Evolutionary conservation across 2,113 vertebrate species (phyloP).

Genomic region (Calypte anna): DNA sequence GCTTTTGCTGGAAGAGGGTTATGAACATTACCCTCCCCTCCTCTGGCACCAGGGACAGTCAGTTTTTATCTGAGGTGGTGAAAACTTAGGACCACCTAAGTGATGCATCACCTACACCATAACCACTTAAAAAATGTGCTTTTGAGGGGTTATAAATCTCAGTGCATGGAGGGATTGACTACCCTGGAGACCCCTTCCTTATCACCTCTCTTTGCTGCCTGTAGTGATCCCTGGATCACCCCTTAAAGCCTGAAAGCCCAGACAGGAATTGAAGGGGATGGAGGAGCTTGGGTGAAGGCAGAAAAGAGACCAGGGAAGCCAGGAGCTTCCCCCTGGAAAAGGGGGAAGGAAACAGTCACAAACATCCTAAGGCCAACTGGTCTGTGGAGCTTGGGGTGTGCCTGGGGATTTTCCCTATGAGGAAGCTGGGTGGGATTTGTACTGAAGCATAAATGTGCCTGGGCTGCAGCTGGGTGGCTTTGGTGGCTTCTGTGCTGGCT

Average conservation of each 20-base stretch:
- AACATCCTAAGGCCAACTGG: background rate
- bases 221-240: background rate
- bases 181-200: background rate
- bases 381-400: background rate
- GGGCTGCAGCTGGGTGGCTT: background rate
- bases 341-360: background rate
- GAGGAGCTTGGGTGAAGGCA: background rate
- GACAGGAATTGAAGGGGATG: background rate
- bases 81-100: background rate
- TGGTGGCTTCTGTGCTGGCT: background rate
- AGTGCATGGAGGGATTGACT: background rate
- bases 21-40: background rate
- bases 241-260: background rate
- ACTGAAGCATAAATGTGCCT: background rate
- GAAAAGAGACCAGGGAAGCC: background rate
- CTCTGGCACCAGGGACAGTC: background rate
- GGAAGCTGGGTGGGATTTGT: background rate
- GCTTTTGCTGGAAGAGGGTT: background rate
- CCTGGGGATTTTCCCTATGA: background rate
- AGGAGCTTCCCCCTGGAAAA: background rate
- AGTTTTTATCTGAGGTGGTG: background rate
- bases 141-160: background rate
- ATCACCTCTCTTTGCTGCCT: background rate
- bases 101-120: background rate
- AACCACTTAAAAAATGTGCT: fast-evolving